Percentiles rank a stretch among this genome's conserved stretches.
phyloP scores from a whole-genome alignment of 2,797 vertebrate species.

The Iguana delicatissima region DNA sequence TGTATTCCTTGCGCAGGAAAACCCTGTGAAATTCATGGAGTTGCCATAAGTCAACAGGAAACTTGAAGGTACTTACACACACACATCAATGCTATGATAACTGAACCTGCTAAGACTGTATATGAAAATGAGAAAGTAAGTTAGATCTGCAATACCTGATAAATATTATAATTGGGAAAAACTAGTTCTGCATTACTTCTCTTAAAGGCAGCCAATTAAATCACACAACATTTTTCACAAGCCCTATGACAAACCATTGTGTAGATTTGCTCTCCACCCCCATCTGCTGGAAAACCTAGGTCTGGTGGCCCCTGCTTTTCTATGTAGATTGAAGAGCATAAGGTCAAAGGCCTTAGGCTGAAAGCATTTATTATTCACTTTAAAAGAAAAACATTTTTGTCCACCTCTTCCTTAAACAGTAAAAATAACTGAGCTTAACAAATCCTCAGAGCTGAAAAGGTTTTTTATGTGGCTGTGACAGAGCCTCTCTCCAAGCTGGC shows the following conservation, averaged over 20 bases:
- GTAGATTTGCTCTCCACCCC: slow-evolving; percentile 15
- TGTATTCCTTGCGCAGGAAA: too few relatives aligned
- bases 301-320: background rate
- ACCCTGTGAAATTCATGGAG: too few relatives aligned
- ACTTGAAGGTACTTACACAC: background rate
- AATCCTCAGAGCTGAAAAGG: background rate
- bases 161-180: background rate
- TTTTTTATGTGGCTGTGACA: too few relatives aligned
- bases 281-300: slow-evolving; percentile 29
- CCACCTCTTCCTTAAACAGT: background rate
- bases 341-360: background rate
- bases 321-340: background rate
- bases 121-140: background rate
- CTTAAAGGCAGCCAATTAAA: background rate
- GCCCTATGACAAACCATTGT: background rate
- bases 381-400: background rate
- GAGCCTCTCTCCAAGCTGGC: too few relatives aligned
- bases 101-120: background rate
- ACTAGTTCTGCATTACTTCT: background rate
- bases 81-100: background rate
- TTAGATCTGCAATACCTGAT: background rate
- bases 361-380: background rate
- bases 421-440: background rate
- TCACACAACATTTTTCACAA: background rate
- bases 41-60: too few relatives aligned